These are phyloP conservation scores for Camarhynchus parvulus DNA, from an alignment of 2,113 vertebrate species.

Conservation along the genomic window DNA sequence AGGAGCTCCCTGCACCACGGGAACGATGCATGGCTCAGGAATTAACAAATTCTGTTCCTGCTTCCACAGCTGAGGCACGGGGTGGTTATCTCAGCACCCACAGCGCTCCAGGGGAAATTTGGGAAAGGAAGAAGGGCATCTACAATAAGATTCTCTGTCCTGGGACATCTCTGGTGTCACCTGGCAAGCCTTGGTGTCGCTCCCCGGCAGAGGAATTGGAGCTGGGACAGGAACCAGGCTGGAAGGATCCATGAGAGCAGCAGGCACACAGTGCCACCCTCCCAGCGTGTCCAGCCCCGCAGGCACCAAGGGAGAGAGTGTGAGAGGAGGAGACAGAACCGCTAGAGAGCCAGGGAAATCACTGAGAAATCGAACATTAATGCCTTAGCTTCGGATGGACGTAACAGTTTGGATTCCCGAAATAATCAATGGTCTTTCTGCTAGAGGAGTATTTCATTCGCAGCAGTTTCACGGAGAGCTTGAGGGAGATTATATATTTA, in stretches of 20 bases:
- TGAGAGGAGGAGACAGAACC: background rate
- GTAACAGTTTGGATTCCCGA: background rate
- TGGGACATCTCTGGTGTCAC: background rate
- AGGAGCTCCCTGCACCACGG: background rate
- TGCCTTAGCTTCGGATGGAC: background rate
- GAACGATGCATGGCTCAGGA: rapidly evolving
- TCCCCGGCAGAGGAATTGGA: background rate
- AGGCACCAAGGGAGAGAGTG: background rate
- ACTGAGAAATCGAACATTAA: background rate
- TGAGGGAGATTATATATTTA: conserved; percentile 50
- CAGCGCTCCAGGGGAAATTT: rapidly evolving
- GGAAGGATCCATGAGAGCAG: rapidly evolving
- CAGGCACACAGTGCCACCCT: rapidly evolving
- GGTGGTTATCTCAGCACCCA: rapidly evolving
- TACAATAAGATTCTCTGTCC: rapidly evolving
- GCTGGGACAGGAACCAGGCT: background rate
- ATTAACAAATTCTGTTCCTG: background rate
- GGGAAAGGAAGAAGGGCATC: background rate
- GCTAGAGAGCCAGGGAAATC: background rate
- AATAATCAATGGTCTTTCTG: background rate
- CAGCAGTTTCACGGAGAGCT: background rate
- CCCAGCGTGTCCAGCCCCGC: background rate
- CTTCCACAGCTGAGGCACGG: background rate
- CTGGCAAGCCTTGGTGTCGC: background rate
- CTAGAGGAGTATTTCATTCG: background rate